Conservation (phyloP, 1,140 invertebrate genomes). For the Drosophila nigromelanica region DNA sequence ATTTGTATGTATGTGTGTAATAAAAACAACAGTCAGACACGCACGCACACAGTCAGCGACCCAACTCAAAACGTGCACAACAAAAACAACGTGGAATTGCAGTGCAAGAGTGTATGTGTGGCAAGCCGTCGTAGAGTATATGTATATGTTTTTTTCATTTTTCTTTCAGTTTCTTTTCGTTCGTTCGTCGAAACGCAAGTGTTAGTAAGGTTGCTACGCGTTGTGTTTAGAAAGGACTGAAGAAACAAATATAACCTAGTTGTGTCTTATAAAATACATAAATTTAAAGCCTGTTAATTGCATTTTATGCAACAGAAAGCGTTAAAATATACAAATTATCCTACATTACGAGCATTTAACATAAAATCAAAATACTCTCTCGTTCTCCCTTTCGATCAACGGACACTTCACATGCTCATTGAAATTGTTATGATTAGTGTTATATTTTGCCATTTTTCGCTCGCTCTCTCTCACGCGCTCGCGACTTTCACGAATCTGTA, state of each 20-base stretch:
- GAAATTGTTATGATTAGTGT: constrained; percentile 62
- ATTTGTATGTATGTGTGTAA: constrained; percentile 24
- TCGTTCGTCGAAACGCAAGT: constrained; percentile 64
- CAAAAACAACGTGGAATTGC: constrained; percentile 50
- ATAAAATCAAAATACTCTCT: constrained; percentile 15
- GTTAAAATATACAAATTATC: neutral
- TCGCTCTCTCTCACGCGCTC: constrained; percentile 29
- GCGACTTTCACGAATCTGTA: constrained; percentile 70
- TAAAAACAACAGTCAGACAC: constrained; percentile 52
- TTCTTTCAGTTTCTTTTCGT: constrained; percentile 75
- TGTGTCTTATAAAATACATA: neutral
- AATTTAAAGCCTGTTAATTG: constrained; percentile 1
- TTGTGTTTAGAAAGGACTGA: constrained; percentile 25
- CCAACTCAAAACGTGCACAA: constrained; percentile 37
- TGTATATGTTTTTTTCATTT: constrained; percentile 54
- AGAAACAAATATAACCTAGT: constrained; percentile 3
- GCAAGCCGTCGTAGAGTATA: constrained; percentile 37
- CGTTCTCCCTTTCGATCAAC: constrained; percentile 33
- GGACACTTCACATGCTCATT: constrained; percentile 28
- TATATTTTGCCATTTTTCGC: constrained; percentile 54
- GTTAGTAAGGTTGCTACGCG: constrained; percentile 50
- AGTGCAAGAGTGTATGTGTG: constrained; percentile 42
- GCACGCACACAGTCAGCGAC: constrained; percentile 38
- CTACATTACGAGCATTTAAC: neutral
- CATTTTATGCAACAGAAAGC: neutral